Base-by-base conservation (phyloP, 2,797 vertebrate species). In the Galaxias olidus region DNA sequence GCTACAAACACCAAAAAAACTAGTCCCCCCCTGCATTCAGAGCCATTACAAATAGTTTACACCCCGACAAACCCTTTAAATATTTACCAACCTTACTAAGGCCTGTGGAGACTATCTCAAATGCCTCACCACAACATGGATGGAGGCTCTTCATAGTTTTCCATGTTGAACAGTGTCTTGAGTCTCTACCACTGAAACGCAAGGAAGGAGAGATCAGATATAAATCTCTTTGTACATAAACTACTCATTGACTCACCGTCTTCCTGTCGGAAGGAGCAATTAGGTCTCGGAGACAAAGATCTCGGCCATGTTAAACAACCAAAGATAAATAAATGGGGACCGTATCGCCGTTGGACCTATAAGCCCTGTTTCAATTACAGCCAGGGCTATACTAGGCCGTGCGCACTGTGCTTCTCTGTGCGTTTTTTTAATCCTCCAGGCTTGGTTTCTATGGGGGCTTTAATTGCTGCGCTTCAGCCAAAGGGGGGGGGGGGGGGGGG, bases 271-370 rank as follows among this genome's bases (percentile, higher is more conserved):
- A 90, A 89, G 86, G 64, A 78, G 86, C 84, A 88, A 91, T 91
- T 91, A 90, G 84, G 84, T 76, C 70, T 53, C 59, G 30, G 76
- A 88, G 88, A 91, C 87, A 90, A 90, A 84, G 87, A 91, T 89
- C 88, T 87, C 82, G 87, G 87, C 88, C 83, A 87, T 86, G 85
- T 86, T 85, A 86, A 90, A 87, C 64, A 78, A 82, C 80, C 84
- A 69, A 83, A 86, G 86, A 90, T 88, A 91, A 92, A 90, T 90
- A 91, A 88, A 90, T 83, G 79, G 78, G 78, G n/a, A n/a, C n/a
- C 75, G 65, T 84, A 78, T 87, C 75, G 82, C 85, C 62, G 76
- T 85, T 81, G 75, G 86, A 84, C 82, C 84, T 80, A 6, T 52
- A 67, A 85, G 86, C 79, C 82, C 85, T 84, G 81, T 90, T 87